Evolutionary conservation across 2,113 vertebrate species (phyloP).

Genomic region (Tyrannus savana): DNA sequence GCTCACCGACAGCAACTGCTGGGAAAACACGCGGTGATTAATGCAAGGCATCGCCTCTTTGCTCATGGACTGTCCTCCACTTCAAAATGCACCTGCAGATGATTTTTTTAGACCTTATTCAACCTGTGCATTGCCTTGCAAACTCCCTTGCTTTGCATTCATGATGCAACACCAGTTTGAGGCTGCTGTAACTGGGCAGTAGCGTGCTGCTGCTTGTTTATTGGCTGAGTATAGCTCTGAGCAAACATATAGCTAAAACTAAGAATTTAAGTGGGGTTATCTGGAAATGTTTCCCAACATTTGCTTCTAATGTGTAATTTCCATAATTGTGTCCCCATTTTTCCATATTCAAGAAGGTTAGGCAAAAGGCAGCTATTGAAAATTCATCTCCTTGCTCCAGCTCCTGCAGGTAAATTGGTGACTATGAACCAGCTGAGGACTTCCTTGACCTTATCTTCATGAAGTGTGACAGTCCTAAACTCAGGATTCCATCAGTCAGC

Average conservation of each 20-base stretch:
- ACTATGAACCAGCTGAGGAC: rapidly evolving
- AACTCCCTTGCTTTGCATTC: background rate
- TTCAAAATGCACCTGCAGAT: background rate
- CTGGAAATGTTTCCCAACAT: background rate
- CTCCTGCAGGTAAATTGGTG: background rate
- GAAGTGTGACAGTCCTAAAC: background rate
- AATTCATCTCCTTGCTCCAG: background rate
- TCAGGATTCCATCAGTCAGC: background rate
- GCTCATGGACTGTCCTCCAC: background rate
- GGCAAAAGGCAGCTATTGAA: background rate
- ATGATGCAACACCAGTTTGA: background rate
- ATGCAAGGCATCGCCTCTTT: background rate
- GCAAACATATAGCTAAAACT: background rate
- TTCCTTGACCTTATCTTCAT: background rate
- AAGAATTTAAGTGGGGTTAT: background rate
- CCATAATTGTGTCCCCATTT: background rate
- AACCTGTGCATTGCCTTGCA: background rate
- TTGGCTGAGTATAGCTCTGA: background rate
- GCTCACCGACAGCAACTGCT: background rate
- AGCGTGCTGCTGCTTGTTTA: background rate
- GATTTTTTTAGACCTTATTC: background rate
- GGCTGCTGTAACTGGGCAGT: background rate
- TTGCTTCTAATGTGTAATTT: background rate
- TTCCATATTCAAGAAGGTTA: background rate
- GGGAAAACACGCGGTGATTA: background rate